Conservation (phyloP, 2,888 invertebrate genomes). For the Thysanoteuthis rhombus region DNA sequence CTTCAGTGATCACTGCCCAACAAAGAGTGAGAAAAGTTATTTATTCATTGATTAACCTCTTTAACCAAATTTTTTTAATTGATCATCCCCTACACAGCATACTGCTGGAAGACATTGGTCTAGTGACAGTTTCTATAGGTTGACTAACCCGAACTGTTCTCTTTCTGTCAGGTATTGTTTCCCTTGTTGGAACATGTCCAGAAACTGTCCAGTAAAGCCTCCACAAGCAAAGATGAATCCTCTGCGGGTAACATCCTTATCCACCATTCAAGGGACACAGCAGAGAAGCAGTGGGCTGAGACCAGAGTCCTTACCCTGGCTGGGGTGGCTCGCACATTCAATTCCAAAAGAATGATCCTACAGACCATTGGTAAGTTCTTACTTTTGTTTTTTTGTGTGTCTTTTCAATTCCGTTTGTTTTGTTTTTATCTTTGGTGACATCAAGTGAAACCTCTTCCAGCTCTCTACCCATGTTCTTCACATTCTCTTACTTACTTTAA, state of each 20-base stretch:
- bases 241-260: slow-evolving; percentile 88
- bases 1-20: neutral
- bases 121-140: neutral
- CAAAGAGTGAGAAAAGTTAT: too few relatives aligned
- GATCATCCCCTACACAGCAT: too few relatives aligned
- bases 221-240: slow-evolving; percentile 64
- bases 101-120: too few relatives aligned
- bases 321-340: slow-evolving; percentile 92
- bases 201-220: slow-evolving; percentile 71
- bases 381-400: too few relatives aligned
- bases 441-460: too few relatives aligned
- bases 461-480: too few relatives aligned
- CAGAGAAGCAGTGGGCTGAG: slow-evolving; percentile 99
- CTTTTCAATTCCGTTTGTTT: too few relatives aligned
- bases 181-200: slow-evolving; percentile 93
- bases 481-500: too few relatives aligned
- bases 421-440: too few relatives aligned
- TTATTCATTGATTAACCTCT: too few relatives aligned
- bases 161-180: slow-evolving; percentile 79
- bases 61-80: too few relatives aligned
- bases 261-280: slow-evolving; percentile 97
- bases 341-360: slow-evolving; percentile 86
- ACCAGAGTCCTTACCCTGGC: slow-evolving; percentile 79
- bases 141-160: too few relatives aligned
- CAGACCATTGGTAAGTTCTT: slow-evolving; percentile 56